Evolutionary conservation across 2,113 vertebrate species (phyloP), one percentile per base, ranked within the genome.

Genomic region (Tachuris rubrigastra): DNA sequence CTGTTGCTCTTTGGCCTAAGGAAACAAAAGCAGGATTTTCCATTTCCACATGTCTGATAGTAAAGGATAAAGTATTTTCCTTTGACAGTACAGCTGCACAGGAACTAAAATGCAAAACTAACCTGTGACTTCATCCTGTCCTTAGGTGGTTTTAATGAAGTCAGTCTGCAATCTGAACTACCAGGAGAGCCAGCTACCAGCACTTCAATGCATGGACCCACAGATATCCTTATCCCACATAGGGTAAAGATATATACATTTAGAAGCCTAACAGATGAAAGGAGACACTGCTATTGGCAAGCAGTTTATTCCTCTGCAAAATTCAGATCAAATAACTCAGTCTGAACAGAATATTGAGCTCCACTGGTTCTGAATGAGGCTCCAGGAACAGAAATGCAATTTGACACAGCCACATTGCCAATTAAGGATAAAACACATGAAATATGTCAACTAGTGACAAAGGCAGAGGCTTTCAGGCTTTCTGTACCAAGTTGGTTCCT

Each of bases 351-450:
- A 68, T 93, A 93, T 66, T 77, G 95, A 93, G 85, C 79, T 96
- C 73, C 55, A 35, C 85, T 60, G 85, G 60, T 88, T 90, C 91
- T 44, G 79, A 88, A 86, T 65, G 82, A 93, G 73, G 85, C 78
- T 80, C 44, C 72, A 68, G 95, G 63, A 94, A 88, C 0, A 5
- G 91, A 96, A 94, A 95, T 62, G 78, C 69, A 86, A 96, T 92
- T 87, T 89, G 89, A 96, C 93, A 88, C 4, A 80, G 93, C 47
- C 75, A 91, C 68, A 76, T 42, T 76, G 89, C 95, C 96, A 97
- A 96, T 97, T 97, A 97, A 93, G 87, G 89, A 65, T 80, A 84
- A 90, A 88, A 92, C 56, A 93, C 65, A 89, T 93, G 87, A 82
- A 95, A 91, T 72, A 89, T 80, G 94, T 91, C 95, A 94, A 87